These are phyloP conservation scores for Himalopsyche tibetana DNA, from an alignment of 2,888 invertebrate genomes.

Conservation along the genomic window DNA sequence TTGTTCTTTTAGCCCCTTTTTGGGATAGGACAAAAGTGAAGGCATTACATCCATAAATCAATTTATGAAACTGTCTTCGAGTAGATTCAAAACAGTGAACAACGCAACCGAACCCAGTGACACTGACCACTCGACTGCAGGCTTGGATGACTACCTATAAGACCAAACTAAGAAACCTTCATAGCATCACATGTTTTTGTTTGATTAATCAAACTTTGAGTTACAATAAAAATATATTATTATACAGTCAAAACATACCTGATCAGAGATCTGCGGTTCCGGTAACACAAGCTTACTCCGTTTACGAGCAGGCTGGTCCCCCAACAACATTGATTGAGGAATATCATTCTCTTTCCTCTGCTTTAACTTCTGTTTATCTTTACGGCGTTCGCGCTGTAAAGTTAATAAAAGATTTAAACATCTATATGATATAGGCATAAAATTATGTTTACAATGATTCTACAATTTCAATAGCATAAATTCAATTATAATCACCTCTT, in stretches of 20 bases:
- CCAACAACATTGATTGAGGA: constrained; percentile 91
- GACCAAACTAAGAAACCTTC: too few species aligned
- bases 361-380: constrained; percentile 96
- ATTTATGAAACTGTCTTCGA: too few species aligned
- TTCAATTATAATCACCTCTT: constrained; percentile 80
- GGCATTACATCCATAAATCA: too few species aligned
- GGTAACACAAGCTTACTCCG: constrained; percentile 97
- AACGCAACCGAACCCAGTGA: too few species aligned
- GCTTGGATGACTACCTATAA: too few species aligned
- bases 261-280: constrained; percentile 96
- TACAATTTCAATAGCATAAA: not conserved
- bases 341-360: constrained; percentile 97
- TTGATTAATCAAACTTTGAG: too few species aligned
- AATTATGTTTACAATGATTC: not conserved
- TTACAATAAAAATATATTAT: too few species aligned
- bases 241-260: constrained; percentile 70
- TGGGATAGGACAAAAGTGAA: too few species aligned
- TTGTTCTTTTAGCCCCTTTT: too few species aligned
- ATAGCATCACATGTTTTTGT: too few species aligned
- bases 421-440: not conserved
- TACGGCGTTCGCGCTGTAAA: constrained; percentile 88
- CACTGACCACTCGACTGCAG: too few species aligned
- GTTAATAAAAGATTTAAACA: constrained; percentile 51
- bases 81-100: too few species aligned
- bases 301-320: constrained; percentile 92